phyloP scores from a whole-genome alignment of 2,113 vertebrate genomes.

The Jaculus jaculus region DNA sequence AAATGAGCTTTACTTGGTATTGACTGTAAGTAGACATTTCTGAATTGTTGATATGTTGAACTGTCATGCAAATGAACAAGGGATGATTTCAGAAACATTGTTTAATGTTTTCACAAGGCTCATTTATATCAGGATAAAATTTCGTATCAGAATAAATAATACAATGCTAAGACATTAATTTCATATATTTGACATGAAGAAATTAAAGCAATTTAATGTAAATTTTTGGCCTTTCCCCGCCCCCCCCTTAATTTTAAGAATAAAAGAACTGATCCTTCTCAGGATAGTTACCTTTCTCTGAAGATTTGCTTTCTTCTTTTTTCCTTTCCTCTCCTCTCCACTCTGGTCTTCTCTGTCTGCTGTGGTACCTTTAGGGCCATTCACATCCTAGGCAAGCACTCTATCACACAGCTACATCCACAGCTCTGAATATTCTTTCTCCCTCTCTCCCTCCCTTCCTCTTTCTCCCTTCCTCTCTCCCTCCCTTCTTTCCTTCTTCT shows the following conservation, averaged over 20 bases:
- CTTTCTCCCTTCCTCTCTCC: background rate
- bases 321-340: background rate
- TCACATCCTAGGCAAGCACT: too few species aligned
- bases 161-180: background rate
- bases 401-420: too few species aligned
- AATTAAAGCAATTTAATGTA: constrained; percentile 30
- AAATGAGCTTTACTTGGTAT: background rate
- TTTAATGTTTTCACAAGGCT: constrained; percentile 39
- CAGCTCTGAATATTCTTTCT: constrained; percentile 34
- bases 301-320: constrained; percentile 20
- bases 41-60: constrained; percentile 6
- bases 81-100: constrained; percentile 29
- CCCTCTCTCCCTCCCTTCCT: too few species aligned
- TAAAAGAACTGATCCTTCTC: background rate
- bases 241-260: background rate
- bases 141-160: constrained; percentile 5
- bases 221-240: background rate
- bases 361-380: too few species aligned
- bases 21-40: background rate
- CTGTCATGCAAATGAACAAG: background rate
- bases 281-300: background rate
- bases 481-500: too few species aligned
- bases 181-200: background rate
- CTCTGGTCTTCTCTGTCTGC: too few species aligned
- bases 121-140: constrained; percentile 26